phyloP scores from a whole-genome alignment of 2,888 invertebrate genomes.

The Ophion costatus region DNA sequence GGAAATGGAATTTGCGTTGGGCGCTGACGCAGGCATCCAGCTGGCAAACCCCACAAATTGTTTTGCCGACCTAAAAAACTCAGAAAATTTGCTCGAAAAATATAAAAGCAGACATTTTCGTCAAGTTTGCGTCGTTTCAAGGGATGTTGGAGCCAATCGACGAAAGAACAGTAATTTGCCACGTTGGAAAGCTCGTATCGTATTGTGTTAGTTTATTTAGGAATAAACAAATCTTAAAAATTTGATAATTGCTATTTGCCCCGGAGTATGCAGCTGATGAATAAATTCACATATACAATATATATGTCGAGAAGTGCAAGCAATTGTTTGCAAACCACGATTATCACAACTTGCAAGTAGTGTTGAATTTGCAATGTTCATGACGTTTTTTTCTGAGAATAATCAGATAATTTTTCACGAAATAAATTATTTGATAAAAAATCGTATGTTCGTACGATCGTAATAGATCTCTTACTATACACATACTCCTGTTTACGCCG shows the following conservation, averaged over 20 bases:
- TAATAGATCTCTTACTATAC: constrained; percentile 45
- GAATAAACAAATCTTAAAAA: too few species aligned
- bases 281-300: too few species aligned
- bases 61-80: constrained; percentile 3
- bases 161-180: constrained; percentile 25
- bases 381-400: not conserved
- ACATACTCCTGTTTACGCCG: constrained; percentile 53
- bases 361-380: too few species aligned
- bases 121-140: constrained; percentile 29
- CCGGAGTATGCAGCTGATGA: too few species aligned
- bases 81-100: constrained; percentile 54
- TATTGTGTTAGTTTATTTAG: too few species aligned
- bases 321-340: too few species aligned
- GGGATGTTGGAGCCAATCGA: constrained; percentile 16
- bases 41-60: not conserved
- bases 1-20: constrained; percentile 64
- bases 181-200: too few species aligned
- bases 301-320: too few species aligned
- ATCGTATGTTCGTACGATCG: constrained; percentile 3
- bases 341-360: too few species aligned
- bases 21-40: constrained; percentile 72
- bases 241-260: too few species aligned
- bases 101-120: constrained; percentile 1
- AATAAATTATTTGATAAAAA: not conserved
- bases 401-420: not conserved